These are phyloP conservation scores for Adelosebastes latens DNA, from an alignment of 2,797 vertebrate genomes.

Conservation along the genomic window DNA sequence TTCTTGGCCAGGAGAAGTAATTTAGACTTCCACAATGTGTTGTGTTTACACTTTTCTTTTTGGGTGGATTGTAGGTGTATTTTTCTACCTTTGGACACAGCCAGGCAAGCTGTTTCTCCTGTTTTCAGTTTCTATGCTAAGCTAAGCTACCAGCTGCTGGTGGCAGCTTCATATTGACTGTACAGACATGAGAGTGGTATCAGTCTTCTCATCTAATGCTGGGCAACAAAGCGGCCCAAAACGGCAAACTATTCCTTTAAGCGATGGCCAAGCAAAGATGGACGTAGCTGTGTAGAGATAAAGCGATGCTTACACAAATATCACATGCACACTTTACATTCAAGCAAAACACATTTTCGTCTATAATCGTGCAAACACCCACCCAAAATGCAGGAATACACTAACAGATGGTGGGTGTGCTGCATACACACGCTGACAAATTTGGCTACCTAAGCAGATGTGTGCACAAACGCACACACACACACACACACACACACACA, in stretches of 20 bases:
- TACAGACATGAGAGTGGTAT: neutral
- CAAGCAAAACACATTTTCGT: conserved; percentile 47
- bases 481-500: conserved; percentile 5
- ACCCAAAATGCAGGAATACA: conserved; percentile 47
- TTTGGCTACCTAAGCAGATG: conserved; percentile 76
- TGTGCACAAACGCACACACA: conserved; percentile 41
- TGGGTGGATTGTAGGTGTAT: neutral
- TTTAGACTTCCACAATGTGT: neutral
- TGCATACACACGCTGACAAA: conserved; percentile 50
- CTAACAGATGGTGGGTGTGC: conserved; percentile 71
- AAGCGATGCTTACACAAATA: conserved; percentile 27
- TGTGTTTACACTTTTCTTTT: neutral
- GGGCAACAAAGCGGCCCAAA: neutral
- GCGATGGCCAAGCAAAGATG: neutral
- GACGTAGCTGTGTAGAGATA: neutral
- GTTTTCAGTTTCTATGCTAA: neutral
- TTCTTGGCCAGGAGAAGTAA: neutral
- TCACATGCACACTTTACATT: conserved; percentile 42
- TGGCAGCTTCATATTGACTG: neutral
- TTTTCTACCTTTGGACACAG: too few relatives aligned
- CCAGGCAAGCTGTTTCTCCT: neutral
- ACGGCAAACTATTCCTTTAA: neutral
- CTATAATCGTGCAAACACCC: conserved; percentile 55
- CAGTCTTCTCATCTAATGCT: neutral
- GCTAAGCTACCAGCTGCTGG: neutral